These are phyloP conservation scores for Phenacoccus solenopsis DNA, from an alignment of 1,140 invertebrate genomes.

Conservation along the genomic window DNA sequence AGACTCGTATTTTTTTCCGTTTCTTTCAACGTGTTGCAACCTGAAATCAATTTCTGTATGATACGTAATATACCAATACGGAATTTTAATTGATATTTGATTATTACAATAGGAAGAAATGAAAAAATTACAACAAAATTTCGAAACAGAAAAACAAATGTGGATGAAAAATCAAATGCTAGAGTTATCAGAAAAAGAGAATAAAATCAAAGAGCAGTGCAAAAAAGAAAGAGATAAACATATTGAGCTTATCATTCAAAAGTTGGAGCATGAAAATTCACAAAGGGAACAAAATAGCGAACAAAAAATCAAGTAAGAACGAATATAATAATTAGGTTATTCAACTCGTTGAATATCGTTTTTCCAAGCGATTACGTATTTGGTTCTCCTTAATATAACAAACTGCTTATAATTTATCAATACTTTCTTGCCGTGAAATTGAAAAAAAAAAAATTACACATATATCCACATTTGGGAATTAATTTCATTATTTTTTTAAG, in stretches of 20 bases:
- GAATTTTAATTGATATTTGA: constrained; percentile 18
- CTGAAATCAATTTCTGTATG: not conserved
- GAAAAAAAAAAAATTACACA: no score
- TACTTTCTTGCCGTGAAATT: no score
- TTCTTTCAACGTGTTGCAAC: not conserved
- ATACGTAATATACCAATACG: not conserved
- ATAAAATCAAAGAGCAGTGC: constrained; percentile 42
- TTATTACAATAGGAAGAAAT: constrained; percentile 37
- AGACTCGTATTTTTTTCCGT: no score
- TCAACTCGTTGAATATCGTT: no score
- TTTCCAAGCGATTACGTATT: no score
- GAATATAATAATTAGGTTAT: no score
- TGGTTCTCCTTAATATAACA: no score
- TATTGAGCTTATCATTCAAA: constrained; percentile 48
- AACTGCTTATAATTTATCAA: no score
- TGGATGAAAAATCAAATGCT: constrained; percentile 41
- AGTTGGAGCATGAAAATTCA: constrained; percentile 44
- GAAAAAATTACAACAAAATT: constrained; percentile 39
- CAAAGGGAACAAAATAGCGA: constrained; percentile 43
- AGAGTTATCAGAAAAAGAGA: constrained; percentile 42
- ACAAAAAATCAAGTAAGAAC: constrained; percentile 41
- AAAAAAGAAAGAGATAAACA: constrained; percentile 48
- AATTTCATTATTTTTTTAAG: no score
- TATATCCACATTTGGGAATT: no score
- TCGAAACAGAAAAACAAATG: constrained; percentile 41